phyloP scores from a whole-genome alignment of 1,140 invertebrate species.

The Adoxophyes honmai region DNA sequence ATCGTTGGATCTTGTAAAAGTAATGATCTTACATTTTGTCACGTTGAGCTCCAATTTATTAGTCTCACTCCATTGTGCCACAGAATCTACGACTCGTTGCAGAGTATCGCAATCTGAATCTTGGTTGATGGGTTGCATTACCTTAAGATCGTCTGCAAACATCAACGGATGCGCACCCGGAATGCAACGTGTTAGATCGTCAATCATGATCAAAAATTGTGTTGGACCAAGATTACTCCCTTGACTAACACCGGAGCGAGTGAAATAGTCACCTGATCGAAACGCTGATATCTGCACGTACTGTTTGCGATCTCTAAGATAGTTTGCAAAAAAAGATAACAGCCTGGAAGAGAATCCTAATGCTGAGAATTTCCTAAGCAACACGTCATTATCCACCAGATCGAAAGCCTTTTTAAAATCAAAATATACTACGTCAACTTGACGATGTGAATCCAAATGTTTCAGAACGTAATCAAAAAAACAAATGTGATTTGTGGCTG shows the following conservation, averaged over 20 bases:
- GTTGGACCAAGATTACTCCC: not conserved
- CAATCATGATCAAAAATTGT: too few relatives aligned
- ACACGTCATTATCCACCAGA: not conserved
- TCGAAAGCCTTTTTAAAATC: constrained; percentile 15
- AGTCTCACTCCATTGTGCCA: not conserved
- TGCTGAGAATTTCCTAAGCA: not conserved
- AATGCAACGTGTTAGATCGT: too few relatives aligned
- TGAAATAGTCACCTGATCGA: not conserved
- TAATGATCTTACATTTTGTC: not conserved
- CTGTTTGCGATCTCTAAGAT: constrained; percentile 1
- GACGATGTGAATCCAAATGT: not conserved
- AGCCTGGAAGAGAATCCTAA: not conserved
- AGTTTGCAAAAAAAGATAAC: not conserved
- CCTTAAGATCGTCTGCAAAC: too few relatives aligned
- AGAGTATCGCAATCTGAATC: too few relatives aligned
- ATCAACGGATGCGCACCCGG: too few relatives aligned
- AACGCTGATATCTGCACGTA: not conserved
- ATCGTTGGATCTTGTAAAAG: not conserved
- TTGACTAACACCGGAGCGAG: constrained; percentile 5
- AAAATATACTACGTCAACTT: constrained; percentile 1
- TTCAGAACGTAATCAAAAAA: not conserved
- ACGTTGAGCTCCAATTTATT: not conserved
- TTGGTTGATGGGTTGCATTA: too few relatives aligned
- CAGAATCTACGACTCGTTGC: not conserved
- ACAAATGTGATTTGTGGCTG: not conserved